Conservation (phyloP, 1,140 invertebrate species). For the Sarcophaga peregrina region DNA sequence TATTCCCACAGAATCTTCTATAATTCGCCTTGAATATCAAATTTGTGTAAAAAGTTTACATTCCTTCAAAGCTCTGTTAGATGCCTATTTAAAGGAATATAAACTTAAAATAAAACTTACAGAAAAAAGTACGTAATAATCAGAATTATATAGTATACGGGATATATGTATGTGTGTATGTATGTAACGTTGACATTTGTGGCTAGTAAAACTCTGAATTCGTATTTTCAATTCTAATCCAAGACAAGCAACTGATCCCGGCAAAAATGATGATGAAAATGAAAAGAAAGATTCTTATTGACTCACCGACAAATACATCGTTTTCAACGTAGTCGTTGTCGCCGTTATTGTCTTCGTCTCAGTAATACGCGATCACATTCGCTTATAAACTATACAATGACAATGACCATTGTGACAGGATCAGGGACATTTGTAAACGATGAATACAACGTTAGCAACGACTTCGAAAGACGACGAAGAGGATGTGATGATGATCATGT, state of each 20-base stretch:
- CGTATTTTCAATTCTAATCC: neutral
- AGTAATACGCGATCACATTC: neutral
- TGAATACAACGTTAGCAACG: neutral
- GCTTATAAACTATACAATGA: constrained; percentile 30
- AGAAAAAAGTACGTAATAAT: too few relatives aligned
- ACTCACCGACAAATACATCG: constrained; percentile 43
- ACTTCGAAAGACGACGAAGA: neutral
- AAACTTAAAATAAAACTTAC: too few relatives aligned
- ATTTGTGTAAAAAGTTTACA: neutral
- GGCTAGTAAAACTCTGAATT: constrained; percentile 15
- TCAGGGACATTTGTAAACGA: constrained; percentile 46
- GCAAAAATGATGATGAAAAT: constrained; percentile 7
- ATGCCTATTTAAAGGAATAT: too few relatives aligned
- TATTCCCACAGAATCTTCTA: too few relatives aligned
- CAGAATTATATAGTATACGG: neutral
- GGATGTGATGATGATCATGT: neutral
- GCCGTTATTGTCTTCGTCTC: neutral
- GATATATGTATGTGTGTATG: constrained; percentile 15
- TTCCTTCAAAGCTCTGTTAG: neutral
- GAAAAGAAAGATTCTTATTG: constrained; percentile 21
- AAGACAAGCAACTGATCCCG: neutral
- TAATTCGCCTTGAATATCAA: too few relatives aligned
- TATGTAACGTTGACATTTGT: constrained; percentile 43
- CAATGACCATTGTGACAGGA: constrained; percentile 47
- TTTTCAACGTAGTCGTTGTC: neutral